Evolutionary conservation across 2,888 invertebrate species (phyloP).

Genomic region (Cremastinae sp.): DNA sequence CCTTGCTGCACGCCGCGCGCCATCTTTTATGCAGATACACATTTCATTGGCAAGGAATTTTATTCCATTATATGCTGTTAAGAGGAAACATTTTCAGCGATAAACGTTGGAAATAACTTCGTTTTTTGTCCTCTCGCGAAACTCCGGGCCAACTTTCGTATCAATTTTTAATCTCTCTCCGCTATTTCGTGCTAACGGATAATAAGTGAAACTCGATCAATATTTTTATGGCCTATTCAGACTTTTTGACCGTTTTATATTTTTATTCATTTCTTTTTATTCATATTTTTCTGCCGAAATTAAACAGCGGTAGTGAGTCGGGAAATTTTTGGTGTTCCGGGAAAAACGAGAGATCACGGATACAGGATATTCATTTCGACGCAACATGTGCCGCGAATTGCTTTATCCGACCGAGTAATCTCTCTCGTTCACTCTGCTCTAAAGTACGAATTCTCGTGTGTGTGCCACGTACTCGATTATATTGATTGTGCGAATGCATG

Average conservation of each 20-base stretch:
- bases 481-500: constrained; percentile 50
- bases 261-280: no score
- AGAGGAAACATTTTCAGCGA: constrained; percentile 13
- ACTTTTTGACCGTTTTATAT: no score
- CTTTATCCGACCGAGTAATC: constrained; percentile 67
- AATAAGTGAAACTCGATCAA: no score
- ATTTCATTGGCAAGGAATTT: constrained; percentile 10
- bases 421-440: constrained; percentile 67
- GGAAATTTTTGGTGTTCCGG: background rate
- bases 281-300: no score
- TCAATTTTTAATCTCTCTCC: no score
- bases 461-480: constrained; percentile 27
- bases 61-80: background rate
- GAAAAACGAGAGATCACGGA: constrained; percentile 34
- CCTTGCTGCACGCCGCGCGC: constrained; percentile 9
- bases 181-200: no score
- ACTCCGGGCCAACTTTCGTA: no score
- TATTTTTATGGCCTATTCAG: no score
- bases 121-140: no score
- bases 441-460: constrained; percentile 50
- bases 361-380: constrained; percentile 54
- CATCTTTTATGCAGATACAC: constrained; percentile 26
- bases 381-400: constrained; percentile 66
- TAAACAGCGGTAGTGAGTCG: no score
- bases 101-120: background rate